phyloP scores from a whole-genome alignment of 2,888 invertebrate species.

The Amphipyra tragopoginis region DNA sequence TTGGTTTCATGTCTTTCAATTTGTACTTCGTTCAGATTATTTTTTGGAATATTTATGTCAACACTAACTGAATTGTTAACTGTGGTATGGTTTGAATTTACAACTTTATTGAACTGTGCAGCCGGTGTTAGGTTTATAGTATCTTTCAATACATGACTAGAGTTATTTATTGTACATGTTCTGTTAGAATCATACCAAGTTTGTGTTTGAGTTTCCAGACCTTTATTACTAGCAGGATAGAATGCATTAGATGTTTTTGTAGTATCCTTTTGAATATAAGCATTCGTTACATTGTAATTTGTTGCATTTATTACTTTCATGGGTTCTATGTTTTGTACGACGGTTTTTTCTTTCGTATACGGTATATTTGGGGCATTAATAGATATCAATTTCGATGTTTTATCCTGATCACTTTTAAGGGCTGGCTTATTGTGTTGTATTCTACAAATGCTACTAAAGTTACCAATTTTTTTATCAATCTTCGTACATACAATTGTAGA shows the following conservation, averaged over 20 bases:
- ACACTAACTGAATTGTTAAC: not conserved
- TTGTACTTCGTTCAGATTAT: not conserved
- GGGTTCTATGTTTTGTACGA: not conserved
- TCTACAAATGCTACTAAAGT: not conserved
- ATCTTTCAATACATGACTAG: not conserved
- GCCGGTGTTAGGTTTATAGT: not conserved
- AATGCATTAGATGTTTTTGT: not conserved
- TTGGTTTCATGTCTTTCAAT: not conserved
- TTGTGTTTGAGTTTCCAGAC: slow-evolving; percentile 1
- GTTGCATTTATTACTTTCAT: not conserved
- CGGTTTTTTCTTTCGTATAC: not conserved
- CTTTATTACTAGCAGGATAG: not conserved
- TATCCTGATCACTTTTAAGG: not conserved
- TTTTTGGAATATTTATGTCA: not conserved
- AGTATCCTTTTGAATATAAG: not conserved
- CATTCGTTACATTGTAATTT: not conserved
- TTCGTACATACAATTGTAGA: not conserved
- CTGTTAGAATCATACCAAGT: slow-evolving; percentile 7
- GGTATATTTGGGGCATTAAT: no score
- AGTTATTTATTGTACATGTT: slow-evolving; percentile 10
- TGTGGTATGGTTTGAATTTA: not conserved
- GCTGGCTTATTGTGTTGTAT: not conserved
- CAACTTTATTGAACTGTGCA: not conserved
- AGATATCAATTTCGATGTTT: not conserved
- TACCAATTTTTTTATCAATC: not conserved